phyloP scores from a whole-genome alignment of 2,888 invertebrate genomes.

The Pterostichus niger region DNA sequence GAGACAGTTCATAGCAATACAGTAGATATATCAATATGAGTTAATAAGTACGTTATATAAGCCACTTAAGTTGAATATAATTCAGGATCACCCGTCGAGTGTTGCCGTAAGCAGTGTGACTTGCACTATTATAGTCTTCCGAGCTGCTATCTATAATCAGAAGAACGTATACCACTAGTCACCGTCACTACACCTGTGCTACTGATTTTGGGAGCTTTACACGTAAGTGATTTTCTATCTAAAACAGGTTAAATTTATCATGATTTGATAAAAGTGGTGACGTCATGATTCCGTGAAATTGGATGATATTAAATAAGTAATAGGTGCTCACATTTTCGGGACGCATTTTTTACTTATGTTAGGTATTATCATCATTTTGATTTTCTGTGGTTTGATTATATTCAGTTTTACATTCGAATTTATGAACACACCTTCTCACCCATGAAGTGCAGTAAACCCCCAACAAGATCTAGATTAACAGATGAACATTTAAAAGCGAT shows the following conservation, averaged over 20 bases:
- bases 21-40: slow-evolving; percentile 25
- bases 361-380: background rate
- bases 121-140: slow-evolving; percentile 13
- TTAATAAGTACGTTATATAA: slow-evolving; percentile 35
- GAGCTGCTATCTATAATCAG: slow-evolving; percentile 11
- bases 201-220: slow-evolving; percentile 12
- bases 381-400: too few relatives aligned
- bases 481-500: too few relatives aligned
- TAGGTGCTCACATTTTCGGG: background rate
- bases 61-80: slow-evolving; percentile 28
- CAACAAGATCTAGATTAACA: too few relatives aligned
- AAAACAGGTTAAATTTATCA: slow-evolving; percentile 9
- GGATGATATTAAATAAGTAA: slow-evolving; percentile 18
- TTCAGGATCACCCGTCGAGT: slow-evolving; percentile 8
- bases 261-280: background rate
- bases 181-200: slow-evolving; percentile 14
- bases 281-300: slow-evolving; percentile 3
- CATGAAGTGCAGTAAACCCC: too few relatives aligned
- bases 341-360: background rate
- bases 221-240: slow-evolving; percentile 27
- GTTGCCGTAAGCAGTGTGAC: slow-evolving; percentile 6
- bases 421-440: too few relatives aligned
- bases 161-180: slow-evolving; percentile 26
- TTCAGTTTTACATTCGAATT: too few relatives aligned
- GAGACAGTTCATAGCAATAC: slow-evolving; percentile 15